Base-by-base conservation (phyloP, 1,140 invertebrate genomes). In the Batillaria attramentaria region DNA sequence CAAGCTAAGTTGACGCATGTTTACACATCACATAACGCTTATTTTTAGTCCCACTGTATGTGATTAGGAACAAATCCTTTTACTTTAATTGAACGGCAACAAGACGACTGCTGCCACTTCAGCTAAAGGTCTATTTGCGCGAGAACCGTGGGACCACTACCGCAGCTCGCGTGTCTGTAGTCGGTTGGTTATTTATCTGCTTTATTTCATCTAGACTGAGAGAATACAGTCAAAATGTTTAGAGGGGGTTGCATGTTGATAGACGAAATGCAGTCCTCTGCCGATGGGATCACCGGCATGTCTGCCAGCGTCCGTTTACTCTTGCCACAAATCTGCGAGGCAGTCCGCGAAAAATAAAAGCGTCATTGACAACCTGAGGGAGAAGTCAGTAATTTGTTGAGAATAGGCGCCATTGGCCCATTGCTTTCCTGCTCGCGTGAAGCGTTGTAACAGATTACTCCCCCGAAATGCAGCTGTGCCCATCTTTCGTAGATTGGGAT, bases 351-450 rank as follows among this genome's bases (percentile, higher is more conserved):
- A 46, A 43, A 72, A 24, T 6, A 46, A 57, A 2, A 5, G 72
- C 72, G 72, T 75, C 72, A 50, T 62, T 75, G 39, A 41, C 72
- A 20, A 75, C 72, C 4, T 20, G n/a, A 75, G 72, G 72, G 72
- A 75, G 72, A 41, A 42, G 33, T 28, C 39, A 75, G 37, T 75
- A 50, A 41, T 43, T 37, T 18, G 35, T 4, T 8, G 2, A n/a
- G 35, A 62, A 62, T 3, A n/a, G n/a, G 13, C 46, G 46, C 46
- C 46, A 24, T 50, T 13, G 24, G 46, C 46, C 46, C 24, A 13
- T 24, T 13, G 46, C 24, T 13, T 13, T 50, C 57, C 33, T n/a
- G 1, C 57, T n/a, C n/a, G n/a, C 13, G 6, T 24, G 8, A 62
- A n/a, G 10, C 1, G 57, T 62, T 62, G 57, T 5, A 24, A 28